Conservation (phyloP, 1,140 invertebrate species). For the Aradophagus sp. region DNA sequence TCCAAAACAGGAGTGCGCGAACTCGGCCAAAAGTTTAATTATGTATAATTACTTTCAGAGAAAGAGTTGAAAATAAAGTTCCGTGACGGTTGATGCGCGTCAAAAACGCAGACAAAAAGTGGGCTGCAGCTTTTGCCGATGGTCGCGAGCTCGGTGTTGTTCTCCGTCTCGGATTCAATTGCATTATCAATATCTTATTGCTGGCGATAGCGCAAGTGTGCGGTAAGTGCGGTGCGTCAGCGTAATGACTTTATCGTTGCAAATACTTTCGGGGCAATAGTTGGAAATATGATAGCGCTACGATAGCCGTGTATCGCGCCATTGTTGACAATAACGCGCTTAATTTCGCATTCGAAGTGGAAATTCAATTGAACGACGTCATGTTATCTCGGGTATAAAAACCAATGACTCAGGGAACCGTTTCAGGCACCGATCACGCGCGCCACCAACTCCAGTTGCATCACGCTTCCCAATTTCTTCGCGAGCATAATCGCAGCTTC, state of each 20-base stretch:
- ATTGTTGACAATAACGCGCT: neutral
- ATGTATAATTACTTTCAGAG: no score
- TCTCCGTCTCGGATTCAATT: slow-evolving; percentile 3
- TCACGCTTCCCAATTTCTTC: slow-evolving; percentile 5
- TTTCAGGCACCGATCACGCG: neutral
- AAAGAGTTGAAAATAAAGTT: no score
- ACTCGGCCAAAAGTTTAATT: no score
- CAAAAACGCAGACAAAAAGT: neutral
- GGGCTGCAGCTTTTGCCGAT: neutral
- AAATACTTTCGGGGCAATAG: slow-evolving; percentile 13
- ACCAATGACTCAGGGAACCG: neutral
- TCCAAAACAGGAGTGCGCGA: no score
- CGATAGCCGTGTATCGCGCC: neutral
- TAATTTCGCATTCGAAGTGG: slow-evolving; percentile 2
- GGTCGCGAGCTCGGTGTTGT: neutral
- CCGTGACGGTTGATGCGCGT: no score
- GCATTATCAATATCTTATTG: slow-evolving; percentile 24
- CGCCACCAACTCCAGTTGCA: slow-evolving; percentile 7
- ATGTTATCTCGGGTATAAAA: slow-evolving; percentile 11
- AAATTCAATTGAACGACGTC: slow-evolving; percentile 6
- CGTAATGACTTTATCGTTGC: slow-evolving; percentile 22
- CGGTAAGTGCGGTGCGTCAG: neutral
- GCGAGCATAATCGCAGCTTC: no score
- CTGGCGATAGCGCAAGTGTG: neutral
- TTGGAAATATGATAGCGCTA: slow-evolving; percentile 17